These are phyloP conservation scores for Nycticebus coucang DNA, from an alignment of 2,113 vertebrate genomes.

Conservation along the genomic window DNA sequence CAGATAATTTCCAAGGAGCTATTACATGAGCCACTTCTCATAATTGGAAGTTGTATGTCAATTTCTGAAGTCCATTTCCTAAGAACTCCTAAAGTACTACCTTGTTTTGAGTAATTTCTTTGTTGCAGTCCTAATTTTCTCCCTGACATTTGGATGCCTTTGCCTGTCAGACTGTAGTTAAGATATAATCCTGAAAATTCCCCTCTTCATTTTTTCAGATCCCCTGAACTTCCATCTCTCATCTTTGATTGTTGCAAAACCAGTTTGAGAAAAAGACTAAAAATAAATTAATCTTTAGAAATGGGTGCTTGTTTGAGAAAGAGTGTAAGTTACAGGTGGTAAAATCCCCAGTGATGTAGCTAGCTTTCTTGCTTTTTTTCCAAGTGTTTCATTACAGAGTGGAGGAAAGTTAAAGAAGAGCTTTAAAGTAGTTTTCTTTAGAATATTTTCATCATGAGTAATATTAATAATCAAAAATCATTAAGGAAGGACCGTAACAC, in stretches of 20 bases:
- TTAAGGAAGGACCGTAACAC: background rate
- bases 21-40: constrained; percentile 8
- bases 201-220: background rate
- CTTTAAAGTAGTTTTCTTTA: constrained; percentile 55
- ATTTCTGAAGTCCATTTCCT: constrained; percentile 12
- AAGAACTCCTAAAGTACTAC: background rate
- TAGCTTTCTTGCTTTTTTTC: constrained; percentile 5
- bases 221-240: background rate
- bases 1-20: background rate
- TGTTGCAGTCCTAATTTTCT: background rate
- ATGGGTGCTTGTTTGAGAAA: background rate
- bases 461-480: constrained; percentile 1
- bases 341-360: background rate
- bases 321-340: background rate
- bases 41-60: background rate
- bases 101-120: constrained; percentile 37
- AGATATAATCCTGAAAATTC: background rate
- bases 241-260: constrained; percentile 36
- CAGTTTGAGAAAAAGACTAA: constrained; percentile 41
- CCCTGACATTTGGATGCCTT: background rate
- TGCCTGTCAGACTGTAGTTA: background rate
- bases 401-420: background rate
- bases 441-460: constrained; percentile 23
- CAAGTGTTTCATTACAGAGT: background rate
- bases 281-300: constrained; percentile 45